A percentile compares a stretch with the other conserved stretches of the same genome.
phyloP scores from a whole-genome alignment of 2,113 vertebrate species.

The Paramisgurnus dabryanus region DNA sequence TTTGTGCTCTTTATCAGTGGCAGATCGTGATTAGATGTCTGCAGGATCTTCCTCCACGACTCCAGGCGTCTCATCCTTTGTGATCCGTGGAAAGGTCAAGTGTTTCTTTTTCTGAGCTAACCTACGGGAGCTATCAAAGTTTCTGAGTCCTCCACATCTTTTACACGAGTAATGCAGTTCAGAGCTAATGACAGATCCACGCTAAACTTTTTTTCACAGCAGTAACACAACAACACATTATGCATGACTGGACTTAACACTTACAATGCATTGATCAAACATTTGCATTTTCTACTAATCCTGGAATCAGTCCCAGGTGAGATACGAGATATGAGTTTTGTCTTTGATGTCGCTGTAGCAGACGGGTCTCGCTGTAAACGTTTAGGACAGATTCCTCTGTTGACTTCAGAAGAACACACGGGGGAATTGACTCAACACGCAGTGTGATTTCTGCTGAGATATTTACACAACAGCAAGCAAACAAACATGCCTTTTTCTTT shows the following conservation, averaged over 20 bases:
- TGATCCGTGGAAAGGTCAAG: constrained; percentile 46
- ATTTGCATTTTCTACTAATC: too few relatives aligned
- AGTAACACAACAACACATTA: too few relatives aligned
- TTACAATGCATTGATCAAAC: too few relatives aligned
- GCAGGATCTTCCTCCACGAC: neutral
- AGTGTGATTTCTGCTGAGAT: constrained; percentile 16
- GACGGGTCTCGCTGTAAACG: constrained; percentile 37
- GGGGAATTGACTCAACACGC: constrained; percentile 50
- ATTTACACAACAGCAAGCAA: constrained; percentile 46
- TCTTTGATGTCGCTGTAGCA: constrained; percentile 51
- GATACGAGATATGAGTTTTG: neutral
- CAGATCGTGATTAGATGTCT: constrained; percentile 35
- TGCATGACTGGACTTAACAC: too few relatives aligned
- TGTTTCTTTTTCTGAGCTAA: constrained; percentile 26
- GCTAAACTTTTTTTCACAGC: too few relatives aligned
- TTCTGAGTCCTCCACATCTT: neutral
- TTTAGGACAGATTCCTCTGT: constrained; percentile 37
- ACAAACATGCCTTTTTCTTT: neutral
- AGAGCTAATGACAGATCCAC: too few relatives aligned
- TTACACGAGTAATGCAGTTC: too few relatives aligned
- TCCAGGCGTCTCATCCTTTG: constrained; percentile 3
- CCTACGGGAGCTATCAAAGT: neutral
- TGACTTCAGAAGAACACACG: constrained; percentile 26
- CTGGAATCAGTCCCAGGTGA: too few relatives aligned
- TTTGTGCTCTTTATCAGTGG: constrained; percentile 33